Percentiles rank a stretch among this genome's conserved stretches.
Evolutionary conservation across 2,888 invertebrate genomes (phyloP).

Genomic region (Synanthedon andrenaeformis): DNA sequence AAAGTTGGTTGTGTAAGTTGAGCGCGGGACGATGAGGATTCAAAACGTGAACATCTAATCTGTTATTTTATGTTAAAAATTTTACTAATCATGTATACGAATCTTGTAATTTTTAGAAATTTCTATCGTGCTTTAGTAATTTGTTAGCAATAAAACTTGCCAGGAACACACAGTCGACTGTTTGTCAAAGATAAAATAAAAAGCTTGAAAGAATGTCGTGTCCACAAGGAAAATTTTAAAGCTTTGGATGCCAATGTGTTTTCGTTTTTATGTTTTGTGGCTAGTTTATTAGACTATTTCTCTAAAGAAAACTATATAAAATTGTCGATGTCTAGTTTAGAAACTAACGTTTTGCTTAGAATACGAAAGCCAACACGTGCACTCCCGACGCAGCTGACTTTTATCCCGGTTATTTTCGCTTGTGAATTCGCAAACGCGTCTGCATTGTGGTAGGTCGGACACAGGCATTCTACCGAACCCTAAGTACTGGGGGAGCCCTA

Average conservation of each 20-base stretch:
- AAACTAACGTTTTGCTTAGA: neutral
- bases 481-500: constrained; percentile 49
- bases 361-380: constrained; percentile 30
- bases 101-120: neutral
- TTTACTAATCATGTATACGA: too few species aligned
- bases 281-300: too few species aligned
- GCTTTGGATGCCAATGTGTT: too few species aligned
- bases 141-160: neutral
- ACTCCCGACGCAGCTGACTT: constrained; percentile 31
- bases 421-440: constrained; percentile 38
- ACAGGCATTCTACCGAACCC: constrained; percentile 53
- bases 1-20: too few species aligned
- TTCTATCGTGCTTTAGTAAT: neutral
- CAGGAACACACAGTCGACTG: neutral
- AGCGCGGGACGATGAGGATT: too few species aligned
- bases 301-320: too few species aligned
- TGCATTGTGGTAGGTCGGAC: constrained; percentile 56
- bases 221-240: too few species aligned
- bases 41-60: too few species aligned
- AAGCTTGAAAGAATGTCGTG: too few species aligned
- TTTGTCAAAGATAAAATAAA: neutral
- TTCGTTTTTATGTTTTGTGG: too few species aligned
- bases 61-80: too few species aligned
- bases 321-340: neutral
- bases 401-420: constrained; percentile 54